Percentiles rank a stretch among this genome's conserved stretches.
These are phyloP conservation scores for Steatocranus sp. DNA, from an alignment of 2,797 vertebrate species.

Conservation along the genomic window DNA sequence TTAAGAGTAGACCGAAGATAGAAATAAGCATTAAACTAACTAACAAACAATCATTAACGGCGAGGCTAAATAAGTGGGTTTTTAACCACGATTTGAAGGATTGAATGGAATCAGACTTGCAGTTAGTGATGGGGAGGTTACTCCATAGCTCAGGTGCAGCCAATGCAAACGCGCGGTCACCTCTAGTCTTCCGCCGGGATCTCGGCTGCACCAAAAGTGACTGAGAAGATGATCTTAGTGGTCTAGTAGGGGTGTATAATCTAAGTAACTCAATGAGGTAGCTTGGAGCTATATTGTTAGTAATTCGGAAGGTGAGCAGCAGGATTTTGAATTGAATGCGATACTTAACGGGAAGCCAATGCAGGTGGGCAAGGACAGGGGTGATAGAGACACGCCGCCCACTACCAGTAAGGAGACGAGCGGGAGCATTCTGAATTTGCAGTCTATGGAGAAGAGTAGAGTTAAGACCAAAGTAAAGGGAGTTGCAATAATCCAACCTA, in stretches of 20 bases:
- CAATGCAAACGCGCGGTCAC: neutral
- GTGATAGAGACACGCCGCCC: neutral
- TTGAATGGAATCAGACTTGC: neutral
- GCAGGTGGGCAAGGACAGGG: neutral
- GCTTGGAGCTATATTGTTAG: neutral
- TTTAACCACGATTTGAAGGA: neutral
- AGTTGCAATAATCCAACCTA: neutral
- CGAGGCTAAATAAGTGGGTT: neutral
- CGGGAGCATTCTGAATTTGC: neutral
- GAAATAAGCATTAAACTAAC: neutral
- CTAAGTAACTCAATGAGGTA: neutral
- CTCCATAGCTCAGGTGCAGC: neutral
- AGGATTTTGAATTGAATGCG: neutral
- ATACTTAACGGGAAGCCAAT: neutral
- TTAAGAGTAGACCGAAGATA: neutral
- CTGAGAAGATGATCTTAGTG: neutral
- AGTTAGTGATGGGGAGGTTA: fast-evolving
- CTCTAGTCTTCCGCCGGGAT: neutral
- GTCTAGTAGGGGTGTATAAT: neutral
- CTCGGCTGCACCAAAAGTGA: neutral
- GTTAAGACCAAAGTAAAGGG: neutral
- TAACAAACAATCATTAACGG: neutral
- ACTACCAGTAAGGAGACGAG: neutral
- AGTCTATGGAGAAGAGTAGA: neutral
- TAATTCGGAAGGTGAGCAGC: neutral